A percentile compares a stretch with the other conserved stretches of the same genome.
These are phyloP conservation scores for Argopecten irradians DNA, from an alignment of 1,140 invertebrate species.

Conservation along the genomic window DNA sequence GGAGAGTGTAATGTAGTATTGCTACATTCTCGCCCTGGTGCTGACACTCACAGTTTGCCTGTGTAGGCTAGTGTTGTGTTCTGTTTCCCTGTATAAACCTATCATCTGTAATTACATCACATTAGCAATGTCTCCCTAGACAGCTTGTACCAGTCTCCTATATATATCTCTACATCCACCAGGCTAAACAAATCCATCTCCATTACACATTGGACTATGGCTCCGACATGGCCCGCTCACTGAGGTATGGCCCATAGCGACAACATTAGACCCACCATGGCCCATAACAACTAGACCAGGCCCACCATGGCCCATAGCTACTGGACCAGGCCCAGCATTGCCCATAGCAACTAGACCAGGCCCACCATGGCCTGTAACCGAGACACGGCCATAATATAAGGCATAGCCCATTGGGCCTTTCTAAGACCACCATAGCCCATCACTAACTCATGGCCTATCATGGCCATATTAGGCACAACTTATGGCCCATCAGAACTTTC, in stretches of 20 bases:
- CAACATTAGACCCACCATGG: not conserved
- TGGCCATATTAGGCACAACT: too few relatives aligned
- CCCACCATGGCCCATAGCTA: not conserved
- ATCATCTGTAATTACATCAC: slow-evolving; percentile 22
- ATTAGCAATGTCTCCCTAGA: slow-evolving; percentile 21
- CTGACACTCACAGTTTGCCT: slow-evolving; percentile 5
- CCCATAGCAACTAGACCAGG: not conserved
- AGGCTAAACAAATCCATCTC: not conserved
- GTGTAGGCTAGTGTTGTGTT: slow-evolving; percentile 3
- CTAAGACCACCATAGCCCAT: too few relatives aligned
- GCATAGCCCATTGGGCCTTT: not conserved
- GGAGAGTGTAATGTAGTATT: not conserved
- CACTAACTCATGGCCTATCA: too few relatives aligned
- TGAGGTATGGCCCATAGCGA: too few relatives aligned
- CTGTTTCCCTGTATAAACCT: slow-evolving; percentile 15
- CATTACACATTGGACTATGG: not conserved
- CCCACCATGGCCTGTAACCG: not conserved
- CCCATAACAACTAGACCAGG: not conserved
- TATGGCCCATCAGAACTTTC: too few relatives aligned
- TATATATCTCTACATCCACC: not conserved
- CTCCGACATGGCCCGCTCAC: not conserved
- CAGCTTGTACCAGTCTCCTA: not conserved
- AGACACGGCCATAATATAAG: too few relatives aligned
- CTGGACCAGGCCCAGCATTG: not conserved
- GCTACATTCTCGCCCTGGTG: slow-evolving; percentile 6